Evolutionary conservation across 2,797 vertebrate species (phyloP).

Genomic region (Lophius americanus): DNA sequence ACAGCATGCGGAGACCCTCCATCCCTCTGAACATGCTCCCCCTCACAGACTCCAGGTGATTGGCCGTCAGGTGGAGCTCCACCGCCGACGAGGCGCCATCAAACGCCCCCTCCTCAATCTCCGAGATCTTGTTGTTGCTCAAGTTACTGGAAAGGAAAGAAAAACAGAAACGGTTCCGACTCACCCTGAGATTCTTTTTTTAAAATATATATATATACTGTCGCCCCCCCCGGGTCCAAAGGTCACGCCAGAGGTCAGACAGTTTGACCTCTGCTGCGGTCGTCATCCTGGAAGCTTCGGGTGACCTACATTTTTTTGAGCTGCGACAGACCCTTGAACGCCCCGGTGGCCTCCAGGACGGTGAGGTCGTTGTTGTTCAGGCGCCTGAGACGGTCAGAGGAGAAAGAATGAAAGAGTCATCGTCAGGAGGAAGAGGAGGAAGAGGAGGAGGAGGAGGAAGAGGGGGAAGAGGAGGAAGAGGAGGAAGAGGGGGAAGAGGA

Average conservation of each 20-base stretch:
- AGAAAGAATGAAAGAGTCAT: constrained; percentile 6
- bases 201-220: no score
- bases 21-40: constrained; percentile 93
- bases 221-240: background rate
- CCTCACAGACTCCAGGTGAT: constrained; percentile 93
- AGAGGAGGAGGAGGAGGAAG: constrained; percentile 6
- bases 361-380: constrained; percentile 98
- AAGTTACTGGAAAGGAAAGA: constrained; percentile 84
- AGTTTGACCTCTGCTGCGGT: constrained; percentile 47
- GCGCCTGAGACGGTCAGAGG: constrained; percentile 77
- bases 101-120: constrained; percentile 92
- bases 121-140: constrained; percentile 96
- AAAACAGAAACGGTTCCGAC: background rate
- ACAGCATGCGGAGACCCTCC: constrained; percentile 93
- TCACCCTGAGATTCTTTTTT: no score
- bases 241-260: background rate
- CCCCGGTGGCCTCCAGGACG: constrained; percentile 90
- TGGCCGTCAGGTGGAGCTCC: constrained; percentile 94
- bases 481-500: constrained; percentile 8
- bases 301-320: constrained; percentile 94
- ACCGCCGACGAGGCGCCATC: constrained; percentile 88
- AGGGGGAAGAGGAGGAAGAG: background rate
- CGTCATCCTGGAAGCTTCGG: background rate
- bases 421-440: constrained; percentile 17
- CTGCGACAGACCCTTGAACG: constrained; percentile 92